Base-by-base conservation (phyloP, 2,797 vertebrate genomes). In the Diplodus puntazzo region DNA sequence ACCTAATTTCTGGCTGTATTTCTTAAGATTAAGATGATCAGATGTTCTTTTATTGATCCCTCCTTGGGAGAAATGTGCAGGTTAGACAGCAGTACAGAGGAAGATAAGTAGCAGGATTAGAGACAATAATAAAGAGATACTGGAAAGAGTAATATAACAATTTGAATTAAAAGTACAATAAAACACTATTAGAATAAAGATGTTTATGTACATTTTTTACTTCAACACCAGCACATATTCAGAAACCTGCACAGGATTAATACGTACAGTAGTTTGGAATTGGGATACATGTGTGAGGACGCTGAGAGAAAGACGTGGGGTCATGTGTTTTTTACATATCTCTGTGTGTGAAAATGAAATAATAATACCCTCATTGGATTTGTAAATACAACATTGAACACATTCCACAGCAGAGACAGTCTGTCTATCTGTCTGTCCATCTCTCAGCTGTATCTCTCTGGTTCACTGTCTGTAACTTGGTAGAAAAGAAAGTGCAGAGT, bases 361-460 rank as follows among this genome's bases (percentile, higher is more conserved):
- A 27, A 5, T 14, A 62, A 49, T 18, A 53, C 9, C 8, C 27
- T 57, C 20, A 54, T 3, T 57, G 12, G 72, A 57, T 67, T 43
- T 66, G 49, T 54, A 69, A 65, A 60, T 60, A 25, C 14, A 53
- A 11, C 34, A 69, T 3, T 55, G 59, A 27, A 67, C 17, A 39
- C 45, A 46, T 50, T 23, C 54, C 67, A n/a, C n/a, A 30, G 10
- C 3, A 2, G 18, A 73, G 43, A 50, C n/a, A 30, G 30, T 25
- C 30, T 27, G 49, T 64, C 52, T 58, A 61, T 45, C 39, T 73
- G 54, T 18, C 54, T n/a, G 62, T 49, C 45, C 61, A 14, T 20
- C 62, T 39, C 52, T 59, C 46, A 48, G 6, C 58, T 45, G 54
- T 4, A 20, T 48, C 45, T 23, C 14, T 66, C 55, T 71, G 17